Conservation (phyloP, 2,888 invertebrate genomes). For the Hypomecis atomaria region DNA sequence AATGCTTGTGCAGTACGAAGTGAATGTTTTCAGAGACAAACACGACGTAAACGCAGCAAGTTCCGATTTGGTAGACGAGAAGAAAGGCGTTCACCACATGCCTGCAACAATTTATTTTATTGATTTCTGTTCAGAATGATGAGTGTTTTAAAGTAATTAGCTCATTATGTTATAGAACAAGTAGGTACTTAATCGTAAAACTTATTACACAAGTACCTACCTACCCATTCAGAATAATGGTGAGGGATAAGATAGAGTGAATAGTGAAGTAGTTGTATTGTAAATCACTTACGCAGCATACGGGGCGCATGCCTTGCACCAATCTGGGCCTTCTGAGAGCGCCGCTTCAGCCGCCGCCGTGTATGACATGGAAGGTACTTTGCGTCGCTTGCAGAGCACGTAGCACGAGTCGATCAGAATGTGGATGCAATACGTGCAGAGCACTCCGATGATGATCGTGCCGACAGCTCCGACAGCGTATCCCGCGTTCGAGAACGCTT, state of each 20-base stretch:
- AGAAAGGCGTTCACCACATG: slow-evolving; percentile 90
- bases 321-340: slow-evolving; percentile 89
- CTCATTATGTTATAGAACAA: too few species aligned
- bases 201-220: too few species aligned
- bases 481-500: slow-evolving; percentile 93
- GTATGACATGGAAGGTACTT: slow-evolving; percentile 89
- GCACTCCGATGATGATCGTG: slow-evolving; percentile 92
- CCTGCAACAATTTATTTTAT: slow-evolving; percentile 70
- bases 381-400: slow-evolving; percentile 84
- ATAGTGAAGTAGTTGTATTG: neutral
- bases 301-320: slow-evolving; percentile 86
- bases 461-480: slow-evolving; percentile 92
- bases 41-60: slow-evolving; percentile 98
- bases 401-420: slow-evolving; percentile 90
- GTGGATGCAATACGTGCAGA: slow-evolving; percentile 98
- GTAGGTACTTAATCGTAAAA: too few species aligned
- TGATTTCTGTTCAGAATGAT: too few species aligned
- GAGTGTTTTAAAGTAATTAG: too few species aligned
- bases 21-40: slow-evolving; percentile 96
- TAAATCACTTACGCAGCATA: slow-evolving; percentile 86
- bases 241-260: neutral
- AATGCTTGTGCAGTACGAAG: slow-evolving; percentile 85
- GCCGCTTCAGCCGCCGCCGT: slow-evolving; percentile 92
- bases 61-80: slow-evolving; percentile 96
- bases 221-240: too few species aligned